These are phyloP conservation scores for Boulengeromyrus knoepffleri DNA, from an alignment of 2,113 vertebrate genomes.

Conservation along the genomic window DNA sequence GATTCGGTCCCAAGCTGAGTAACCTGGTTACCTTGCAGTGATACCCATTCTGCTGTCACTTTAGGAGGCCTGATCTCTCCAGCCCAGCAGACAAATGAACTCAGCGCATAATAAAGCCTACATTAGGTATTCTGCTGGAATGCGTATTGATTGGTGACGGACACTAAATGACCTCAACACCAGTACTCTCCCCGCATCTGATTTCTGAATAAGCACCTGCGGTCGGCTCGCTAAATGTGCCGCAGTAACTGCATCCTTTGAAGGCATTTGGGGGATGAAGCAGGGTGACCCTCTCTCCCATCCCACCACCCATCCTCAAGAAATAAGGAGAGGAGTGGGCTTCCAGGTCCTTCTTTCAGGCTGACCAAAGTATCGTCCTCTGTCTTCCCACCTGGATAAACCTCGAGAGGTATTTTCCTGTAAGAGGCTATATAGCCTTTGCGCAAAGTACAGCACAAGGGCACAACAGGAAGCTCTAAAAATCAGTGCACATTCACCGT, in stretches of 20 bases:
- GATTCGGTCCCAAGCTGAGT: constrained; percentile 19
- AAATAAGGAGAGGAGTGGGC: constrained; percentile 40
- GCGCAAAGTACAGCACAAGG: neutral
- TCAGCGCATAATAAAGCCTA: constrained; percentile 55
- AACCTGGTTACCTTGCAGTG: constrained; percentile 46
- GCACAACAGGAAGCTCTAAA: neutral
- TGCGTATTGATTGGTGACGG: constrained; percentile 58
- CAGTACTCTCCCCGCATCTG: constrained; percentile 49
- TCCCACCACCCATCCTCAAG: neutral
- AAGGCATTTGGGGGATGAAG: constrained; percentile 49
- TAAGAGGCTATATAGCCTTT: neutral
- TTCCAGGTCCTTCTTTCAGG: constrained; percentile 35
- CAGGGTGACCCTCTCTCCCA: constrained; percentile 17
- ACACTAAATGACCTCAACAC: constrained; percentile 48
- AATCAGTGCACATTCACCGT: neutral
- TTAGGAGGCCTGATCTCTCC: constrained; percentile 22
- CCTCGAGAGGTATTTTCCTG: neutral
- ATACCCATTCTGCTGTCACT: constrained; percentile 40
- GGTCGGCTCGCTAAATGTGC: constrained; percentile 60
- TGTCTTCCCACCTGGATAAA: neutral
- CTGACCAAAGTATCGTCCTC: constrained; percentile 45
- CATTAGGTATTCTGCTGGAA: constrained; percentile 60
- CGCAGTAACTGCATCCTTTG: constrained; percentile 66
- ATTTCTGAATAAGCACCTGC: constrained; percentile 53
- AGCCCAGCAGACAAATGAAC: constrained; percentile 46